phyloP scores from a whole-genome alignment of 2,888 invertebrate genomes.

The Meghimatium bilineatum region DNA sequence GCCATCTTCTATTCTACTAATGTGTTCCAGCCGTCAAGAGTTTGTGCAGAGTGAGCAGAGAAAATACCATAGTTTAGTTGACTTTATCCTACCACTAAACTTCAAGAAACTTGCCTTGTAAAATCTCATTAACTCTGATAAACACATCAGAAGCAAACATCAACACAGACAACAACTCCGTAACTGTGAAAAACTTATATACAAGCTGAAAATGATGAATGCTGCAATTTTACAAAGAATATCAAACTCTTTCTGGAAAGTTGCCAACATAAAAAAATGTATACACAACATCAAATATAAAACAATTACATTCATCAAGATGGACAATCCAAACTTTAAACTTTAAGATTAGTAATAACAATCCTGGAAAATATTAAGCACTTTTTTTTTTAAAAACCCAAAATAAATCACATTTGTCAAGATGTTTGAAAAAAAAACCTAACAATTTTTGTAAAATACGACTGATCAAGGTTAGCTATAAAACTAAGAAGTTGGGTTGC shows the following conservation, averaged over 20 bases:
- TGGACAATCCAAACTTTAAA: neutral
- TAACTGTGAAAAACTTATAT: neutral
- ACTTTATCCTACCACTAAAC: too few species aligned
- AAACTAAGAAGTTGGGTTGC: neutral
- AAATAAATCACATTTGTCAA: neutral
- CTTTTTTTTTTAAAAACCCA: neutral
- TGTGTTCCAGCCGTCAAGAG: too few species aligned
- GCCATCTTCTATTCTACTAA: too few species aligned
- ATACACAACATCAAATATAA: neutral
- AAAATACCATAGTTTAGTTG: too few species aligned
- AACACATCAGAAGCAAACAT: too few species aligned
- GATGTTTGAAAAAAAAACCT: too few species aligned
- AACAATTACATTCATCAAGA: neutral
- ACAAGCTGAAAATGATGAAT: neutral
- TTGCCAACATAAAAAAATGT: neutral
- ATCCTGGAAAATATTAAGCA: neutral
- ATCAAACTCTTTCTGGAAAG: neutral
- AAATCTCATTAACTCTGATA: too few species aligned
- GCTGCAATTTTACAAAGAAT: constrained; percentile 16
- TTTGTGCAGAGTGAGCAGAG: too few species aligned
- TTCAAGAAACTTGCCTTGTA: too few species aligned
- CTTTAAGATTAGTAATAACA: neutral
- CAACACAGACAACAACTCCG: too few species aligned
- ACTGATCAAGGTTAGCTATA: too few species aligned
- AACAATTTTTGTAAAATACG: too few species aligned